Evolutionary conservation across 2,888 invertebrate genomes (phyloP).

Genomic region (Kuschelorhynchus macadamiae): DNA sequence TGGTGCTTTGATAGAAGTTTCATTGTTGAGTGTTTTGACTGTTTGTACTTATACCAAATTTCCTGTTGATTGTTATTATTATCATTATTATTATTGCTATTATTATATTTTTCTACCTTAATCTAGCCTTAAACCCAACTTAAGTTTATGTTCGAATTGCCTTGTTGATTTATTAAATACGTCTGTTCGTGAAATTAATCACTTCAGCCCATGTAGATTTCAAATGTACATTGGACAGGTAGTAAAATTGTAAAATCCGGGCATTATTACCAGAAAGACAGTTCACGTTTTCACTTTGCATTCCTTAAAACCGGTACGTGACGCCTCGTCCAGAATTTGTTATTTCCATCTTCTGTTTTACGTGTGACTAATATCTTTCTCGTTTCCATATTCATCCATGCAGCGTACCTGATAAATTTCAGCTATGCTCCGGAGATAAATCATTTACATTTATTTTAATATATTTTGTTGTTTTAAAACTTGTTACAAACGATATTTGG

Average conservation of each 20-base stretch:
- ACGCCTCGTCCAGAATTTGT: slow-evolving; percentile 33
- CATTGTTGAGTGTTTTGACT: too few relatives aligned
- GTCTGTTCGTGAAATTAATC: too few relatives aligned
- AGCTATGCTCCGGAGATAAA: slow-evolving; percentile 13
- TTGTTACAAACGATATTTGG: too few relatives aligned
- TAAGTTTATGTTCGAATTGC: too few relatives aligned
- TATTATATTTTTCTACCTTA: too few relatives aligned
- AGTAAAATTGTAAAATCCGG: slow-evolving; percentile 37
- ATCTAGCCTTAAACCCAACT: too few relatives aligned
- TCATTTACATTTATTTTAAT: slow-evolving; percentile 15
- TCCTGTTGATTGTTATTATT: too few relatives aligned
- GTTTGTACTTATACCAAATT: too few relatives aligned
- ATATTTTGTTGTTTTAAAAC: slow-evolving; percentile 16
- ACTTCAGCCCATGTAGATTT: slow-evolving; percentile 2
- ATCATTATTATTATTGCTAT: too few relatives aligned
- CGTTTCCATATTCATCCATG: slow-evolving; percentile 29
- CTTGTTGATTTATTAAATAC: too few relatives aligned
- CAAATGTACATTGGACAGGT: slow-evolving; percentile 21
- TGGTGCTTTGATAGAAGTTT: too few relatives aligned
- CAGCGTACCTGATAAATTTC: slow-evolving; percentile 17
- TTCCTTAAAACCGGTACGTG: slow-evolving; percentile 39
- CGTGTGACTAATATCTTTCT: slow-evolving; percentile 41
- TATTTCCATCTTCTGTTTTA: slow-evolving; percentile 35
- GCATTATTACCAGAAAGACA: slow-evolving; percentile 41
- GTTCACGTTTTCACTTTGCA: slow-evolving; percentile 48